These are phyloP conservation scores for Macrophya annulata DNA, from an alignment of 2,888 invertebrate species.

Conservation along the genomic window DNA sequence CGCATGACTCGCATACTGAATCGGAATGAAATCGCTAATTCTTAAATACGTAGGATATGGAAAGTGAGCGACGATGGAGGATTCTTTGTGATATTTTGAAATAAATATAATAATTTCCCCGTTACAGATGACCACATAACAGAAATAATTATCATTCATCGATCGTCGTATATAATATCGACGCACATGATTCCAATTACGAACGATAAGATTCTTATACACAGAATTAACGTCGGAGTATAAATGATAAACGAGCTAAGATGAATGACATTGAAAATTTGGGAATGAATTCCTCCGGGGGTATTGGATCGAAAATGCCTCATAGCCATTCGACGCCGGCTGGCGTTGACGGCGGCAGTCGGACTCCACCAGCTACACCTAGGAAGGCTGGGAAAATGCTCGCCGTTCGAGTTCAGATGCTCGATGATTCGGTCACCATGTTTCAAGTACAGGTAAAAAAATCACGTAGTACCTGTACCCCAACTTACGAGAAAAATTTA, in stretches of 20 bases:
- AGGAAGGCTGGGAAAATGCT: constrained; percentile 94
- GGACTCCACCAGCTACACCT: constrained; percentile 90
- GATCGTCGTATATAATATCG: constrained; percentile 44
- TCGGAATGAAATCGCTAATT: not conserved
- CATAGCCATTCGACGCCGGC: constrained; percentile 93
- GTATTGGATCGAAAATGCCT: constrained; percentile 85
- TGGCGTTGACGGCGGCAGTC: constrained; percentile 89
- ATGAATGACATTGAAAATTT: constrained; percentile 76
- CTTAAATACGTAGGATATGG: not conserved
- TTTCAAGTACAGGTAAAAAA: constrained; percentile 93
- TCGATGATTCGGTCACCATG: constrained; percentile 93
- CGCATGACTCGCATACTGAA: not conserved
- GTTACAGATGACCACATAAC: constrained; percentile 71
- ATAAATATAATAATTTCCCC: not conserved
- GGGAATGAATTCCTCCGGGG: constrained; percentile 76
- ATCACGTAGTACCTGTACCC: not conserved
- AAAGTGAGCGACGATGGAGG: not conserved
- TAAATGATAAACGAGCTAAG: constrained; percentile 63
- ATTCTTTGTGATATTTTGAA: not conserved
- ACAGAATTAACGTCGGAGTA: not conserved
- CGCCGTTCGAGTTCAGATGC: constrained; percentile 93
- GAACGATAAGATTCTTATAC: not conserved
- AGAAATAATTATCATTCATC: constrained; percentile 52
- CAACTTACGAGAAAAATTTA: not conserved
- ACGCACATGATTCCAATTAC: not conserved